Evolutionary conservation across 2,113 vertebrate genomes (phyloP).

Genomic region (Silurus asotus): DNA sequence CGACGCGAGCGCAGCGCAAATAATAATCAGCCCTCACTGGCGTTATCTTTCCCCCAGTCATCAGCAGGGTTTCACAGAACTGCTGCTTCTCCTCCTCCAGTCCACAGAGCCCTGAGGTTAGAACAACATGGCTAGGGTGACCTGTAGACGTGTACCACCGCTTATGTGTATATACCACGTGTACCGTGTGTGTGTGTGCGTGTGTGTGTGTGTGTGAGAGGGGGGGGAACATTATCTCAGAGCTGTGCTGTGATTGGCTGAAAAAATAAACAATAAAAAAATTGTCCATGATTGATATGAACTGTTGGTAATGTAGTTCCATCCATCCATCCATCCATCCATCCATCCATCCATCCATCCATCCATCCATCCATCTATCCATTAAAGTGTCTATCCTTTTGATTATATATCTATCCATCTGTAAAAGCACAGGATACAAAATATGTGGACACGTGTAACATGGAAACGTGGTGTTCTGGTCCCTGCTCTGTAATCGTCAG

Average conservation of each 20-base stretch:
- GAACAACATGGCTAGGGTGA: background rate
- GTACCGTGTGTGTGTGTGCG: background rate
- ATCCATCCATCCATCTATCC: background rate
- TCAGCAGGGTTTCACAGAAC: background rate
- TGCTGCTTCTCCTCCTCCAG: background rate
- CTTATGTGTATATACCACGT: background rate
- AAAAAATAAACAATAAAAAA: background rate
- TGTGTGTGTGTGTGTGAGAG: no score
- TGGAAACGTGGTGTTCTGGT: background rate
- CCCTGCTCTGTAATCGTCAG: background rate
- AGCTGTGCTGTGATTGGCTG: background rate
- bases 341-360: background rate
- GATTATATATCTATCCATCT: background rate
- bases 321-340: background rate
- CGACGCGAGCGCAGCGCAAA: slow-evolving; percentile 32
- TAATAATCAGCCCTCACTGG: slow-evolving; percentile 37
- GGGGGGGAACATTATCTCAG: background rate
- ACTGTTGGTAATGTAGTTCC: background rate
- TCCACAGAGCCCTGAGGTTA: slow-evolving; percentile 27
- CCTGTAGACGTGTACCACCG: background rate
- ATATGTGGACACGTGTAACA: background rate
- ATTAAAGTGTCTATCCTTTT: background rate
- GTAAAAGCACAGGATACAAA: background rate
- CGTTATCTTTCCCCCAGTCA: slow-evolving; percentile 41
- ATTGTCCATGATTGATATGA: background rate